phyloP scores from a whole-genome alignment of 92 coral and sea anemone genomes.

The Epizoanthus rinbou region DNA sequence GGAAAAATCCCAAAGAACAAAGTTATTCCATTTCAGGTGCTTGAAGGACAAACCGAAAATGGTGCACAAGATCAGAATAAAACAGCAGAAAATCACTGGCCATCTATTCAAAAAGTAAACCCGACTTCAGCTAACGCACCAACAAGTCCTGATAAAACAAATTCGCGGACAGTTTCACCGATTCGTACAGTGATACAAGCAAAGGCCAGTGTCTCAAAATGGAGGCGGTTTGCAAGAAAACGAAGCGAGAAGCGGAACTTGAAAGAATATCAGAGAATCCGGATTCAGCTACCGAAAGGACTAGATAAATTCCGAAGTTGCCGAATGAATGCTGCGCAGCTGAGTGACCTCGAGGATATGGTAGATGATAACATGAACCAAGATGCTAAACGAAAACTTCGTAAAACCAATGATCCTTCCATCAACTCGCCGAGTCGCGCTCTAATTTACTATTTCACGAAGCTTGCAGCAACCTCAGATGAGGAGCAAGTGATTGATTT shows the following conservation, averaged over 20 bases:
- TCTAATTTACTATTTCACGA: constrained; percentile 83
- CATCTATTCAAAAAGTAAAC: constrained; percentile 1
- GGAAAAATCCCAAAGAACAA: constrained; percentile 73
- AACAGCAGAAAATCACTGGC: neutral
- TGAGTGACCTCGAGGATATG: constrained; percentile 85
- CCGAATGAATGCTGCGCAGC: constrained; percentile 84
- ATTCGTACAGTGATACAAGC: constrained; percentile 64
- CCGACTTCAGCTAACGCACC: neutral
- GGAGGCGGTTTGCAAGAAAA: constrained; percentile 71
- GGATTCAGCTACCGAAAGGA: constrained; percentile 53
- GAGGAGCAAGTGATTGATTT: constrained; percentile 89
- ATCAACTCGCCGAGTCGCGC: constrained; percentile 93
- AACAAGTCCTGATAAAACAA: constrained; percentile 36
- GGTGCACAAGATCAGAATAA: neutral
- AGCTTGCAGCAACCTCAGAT: constrained; percentile 77
- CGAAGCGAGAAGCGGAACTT: constrained; percentile 42
- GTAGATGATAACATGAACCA: constrained; percentile 53
- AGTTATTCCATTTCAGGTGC: constrained; percentile 59
- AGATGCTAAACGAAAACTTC: constrained; percentile 41
- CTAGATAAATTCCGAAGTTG: constrained; percentile 53
- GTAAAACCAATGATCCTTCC: constrained; percentile 52
- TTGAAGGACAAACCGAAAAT: constrained; percentile 35
- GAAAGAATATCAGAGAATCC: constrained; percentile 51
- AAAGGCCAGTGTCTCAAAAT: constrained; percentile 75
- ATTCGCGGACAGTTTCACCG: constrained; percentile 61